Evolutionary conservation across 1,140 invertebrate species (phyloP).

Genomic region (Hypsibius dujardini): DNA sequence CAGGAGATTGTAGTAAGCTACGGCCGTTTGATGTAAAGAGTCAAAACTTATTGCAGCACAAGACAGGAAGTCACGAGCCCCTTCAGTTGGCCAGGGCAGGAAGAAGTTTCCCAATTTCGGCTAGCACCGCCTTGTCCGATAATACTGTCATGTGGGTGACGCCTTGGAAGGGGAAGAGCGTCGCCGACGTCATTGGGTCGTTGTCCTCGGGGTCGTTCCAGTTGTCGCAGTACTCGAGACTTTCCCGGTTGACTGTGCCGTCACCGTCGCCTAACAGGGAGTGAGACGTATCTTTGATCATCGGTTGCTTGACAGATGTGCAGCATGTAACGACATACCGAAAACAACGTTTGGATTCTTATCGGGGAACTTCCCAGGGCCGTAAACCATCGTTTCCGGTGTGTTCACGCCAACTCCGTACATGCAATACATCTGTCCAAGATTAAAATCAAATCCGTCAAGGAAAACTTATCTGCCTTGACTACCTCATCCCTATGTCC

Average conservation of each 20-base stretch:
- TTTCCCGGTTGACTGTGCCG: slow-evolving; percentile 77
- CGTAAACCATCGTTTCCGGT: slow-evolving; percentile 37
- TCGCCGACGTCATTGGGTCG: too few relatives aligned
- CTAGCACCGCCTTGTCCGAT: background rate
- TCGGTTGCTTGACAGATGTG: too few relatives aligned
- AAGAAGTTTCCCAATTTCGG: background rate
- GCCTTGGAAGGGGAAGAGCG: background rate
- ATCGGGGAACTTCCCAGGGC: background rate
- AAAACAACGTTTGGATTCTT: background rate
- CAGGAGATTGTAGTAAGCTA: too few relatives aligned
- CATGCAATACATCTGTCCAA: slow-evolving; percentile 50
- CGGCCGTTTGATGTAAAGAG: too few relatives aligned
- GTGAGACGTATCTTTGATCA: too few relatives aligned
- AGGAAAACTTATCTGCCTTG: too few relatives aligned
- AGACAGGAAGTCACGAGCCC: too few relatives aligned
- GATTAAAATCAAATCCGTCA: too few relatives aligned
- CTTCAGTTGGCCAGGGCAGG: too few relatives aligned
- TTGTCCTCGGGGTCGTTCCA: slow-evolving; percentile 39
- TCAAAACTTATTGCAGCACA: too few relatives aligned
- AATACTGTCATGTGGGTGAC: slow-evolving; percentile 11
- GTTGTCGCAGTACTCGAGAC: slow-evolving; percentile 54
- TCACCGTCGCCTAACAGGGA: slow-evolving; percentile 89
- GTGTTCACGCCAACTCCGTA: slow-evolving; percentile 52
- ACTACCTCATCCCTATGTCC: too few relatives aligned
- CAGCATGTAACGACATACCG: too few relatives aligned